Evolutionary conservation across 2,888 invertebrate species (phyloP), one percentile per base, ranked within the genome.

Genomic region (Rambutsinella grinnellia): DNA sequence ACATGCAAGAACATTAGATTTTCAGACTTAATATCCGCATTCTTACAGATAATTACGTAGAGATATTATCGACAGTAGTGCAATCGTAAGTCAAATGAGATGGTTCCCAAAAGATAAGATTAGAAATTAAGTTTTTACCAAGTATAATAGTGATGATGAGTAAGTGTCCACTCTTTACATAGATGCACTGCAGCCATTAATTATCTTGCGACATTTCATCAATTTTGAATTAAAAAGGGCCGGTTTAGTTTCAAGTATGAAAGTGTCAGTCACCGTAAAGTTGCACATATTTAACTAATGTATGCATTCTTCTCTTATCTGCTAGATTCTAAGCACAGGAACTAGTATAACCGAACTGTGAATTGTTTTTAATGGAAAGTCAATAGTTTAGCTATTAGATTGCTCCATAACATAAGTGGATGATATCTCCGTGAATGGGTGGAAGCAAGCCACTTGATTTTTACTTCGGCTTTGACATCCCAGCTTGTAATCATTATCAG

Each of bases 211-310:
- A 47, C 61, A 61, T 61, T 61, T 24, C 24, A 23, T 27, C 17
- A 60, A 46, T 27, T 26, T 62, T 49, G 27, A 47, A n/a, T 47
- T 27, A 62, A 26, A 27, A 28, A 8, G 17, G 27, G 28, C 62
- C 10, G 62, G 62, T n/a, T n/a, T 17, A 24, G 13, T 36, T 36
- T 13, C 36, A 8, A 8, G 13, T 5, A 36, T 10, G 47, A 46
- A 60, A 68, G 68, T 60, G 68, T 60, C 49, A 15, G 36, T 53
- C 49, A 58, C 27, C 57, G 58, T 68, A 49, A 66, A 27, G 15
- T 67, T n/a, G n/a, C n/a, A n/a, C n/a, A n/a, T n/a, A n/a, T n/a
- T n/a, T n/a, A n/a, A n/a, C n/a, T n/a, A n/a, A n/a, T n/a, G n/a
- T n/a, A 3, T 3, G 17, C n/a, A 21, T 54, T 21, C 54, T 54